Conservation (phyloP, 1,140 invertebrate species). For the Caenorhabditis remanei region DNA sequence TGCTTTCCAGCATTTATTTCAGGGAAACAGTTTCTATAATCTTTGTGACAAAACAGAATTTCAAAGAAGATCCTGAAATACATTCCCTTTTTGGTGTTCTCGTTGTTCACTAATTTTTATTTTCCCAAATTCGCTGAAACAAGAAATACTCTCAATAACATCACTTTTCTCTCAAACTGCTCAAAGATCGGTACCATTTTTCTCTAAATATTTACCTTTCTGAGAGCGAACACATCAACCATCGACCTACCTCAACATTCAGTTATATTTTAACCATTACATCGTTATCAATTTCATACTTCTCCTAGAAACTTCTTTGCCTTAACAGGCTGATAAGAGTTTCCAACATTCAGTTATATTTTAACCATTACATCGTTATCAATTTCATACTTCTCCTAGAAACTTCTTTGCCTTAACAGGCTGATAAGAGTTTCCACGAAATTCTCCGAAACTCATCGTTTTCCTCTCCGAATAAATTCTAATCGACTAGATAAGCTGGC, state of each 20-base stretch:
- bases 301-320: not conserved
- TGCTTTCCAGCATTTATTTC: no score
- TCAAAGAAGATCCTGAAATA: no score
- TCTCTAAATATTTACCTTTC: constrained; percentile 16
- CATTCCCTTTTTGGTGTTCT: no score
- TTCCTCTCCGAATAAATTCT: not conserved
- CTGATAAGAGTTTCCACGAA: constrained; percentile 22
- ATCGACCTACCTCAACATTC: not conserved
- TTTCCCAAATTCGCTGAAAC: not conserved
- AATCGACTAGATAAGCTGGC: not conserved
- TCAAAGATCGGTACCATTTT: not conserved
- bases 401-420: not conserved
- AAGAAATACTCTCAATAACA: not conserved
- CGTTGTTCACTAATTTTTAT: not conserved
- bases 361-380: not conserved
- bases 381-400: not conserved
- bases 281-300: not conserved
- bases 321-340: not conserved
- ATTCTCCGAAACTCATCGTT: not conserved
- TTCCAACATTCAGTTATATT: not conserved
- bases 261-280: no score
- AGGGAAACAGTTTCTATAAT: no score
- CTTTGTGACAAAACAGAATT: no score
- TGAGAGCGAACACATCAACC: not conserved
- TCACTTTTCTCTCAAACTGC: not conserved